Base-by-base conservation (phyloP, 2,113 vertebrate genomes). In the Pygoscelis adeliae region DNA sequence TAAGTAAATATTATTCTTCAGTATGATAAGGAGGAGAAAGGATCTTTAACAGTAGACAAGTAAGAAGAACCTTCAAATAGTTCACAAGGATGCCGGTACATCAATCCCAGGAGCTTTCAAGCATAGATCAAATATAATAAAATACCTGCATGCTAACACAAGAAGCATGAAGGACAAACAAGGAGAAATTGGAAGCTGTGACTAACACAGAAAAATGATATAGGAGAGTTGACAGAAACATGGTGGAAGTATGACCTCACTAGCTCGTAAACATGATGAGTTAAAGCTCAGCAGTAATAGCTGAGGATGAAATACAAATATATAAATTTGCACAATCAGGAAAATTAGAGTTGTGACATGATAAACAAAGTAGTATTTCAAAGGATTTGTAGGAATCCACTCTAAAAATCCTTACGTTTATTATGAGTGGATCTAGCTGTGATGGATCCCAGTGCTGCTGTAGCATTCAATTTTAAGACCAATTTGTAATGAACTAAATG, bases 131-230 rank as follows among this genome's bases (percentile, higher is more conserved):
- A 96, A 73, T 83, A 90, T 78, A 83, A 93, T 76, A 82, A 93
- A 96, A 89, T 76, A 89, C 52, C 77, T 89, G 36, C 44, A 92
- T 92, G 44, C 29, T 94, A 89, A 91, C 46, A 85, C 47, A 91
- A 84, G 76, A 73, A 85, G 73, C 77, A 80, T 92, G 92, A 95
- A 96, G 80, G 90, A 89, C 80, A 91, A 95, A 94, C 65, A 91
- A 96, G 80, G 86, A 81, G 77, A 93, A 97, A 83, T 10, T 94
- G 69, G 63, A 86, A 95, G 78, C 38, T 89, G 71, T 91, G 90
- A 84, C 88, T 94, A 94, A 93, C 52, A 78, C 14, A 62, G 65
- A 34, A 82, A 89, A 92, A 92, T 82, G 0, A 90, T 94, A 42
- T 25, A 56, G 15, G 65, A 74, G n/a, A 38, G 50, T 59, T 94